Base-by-base conservation (phyloP, 2,888 invertebrate genomes). In the Argyra leucocephala region DNA sequence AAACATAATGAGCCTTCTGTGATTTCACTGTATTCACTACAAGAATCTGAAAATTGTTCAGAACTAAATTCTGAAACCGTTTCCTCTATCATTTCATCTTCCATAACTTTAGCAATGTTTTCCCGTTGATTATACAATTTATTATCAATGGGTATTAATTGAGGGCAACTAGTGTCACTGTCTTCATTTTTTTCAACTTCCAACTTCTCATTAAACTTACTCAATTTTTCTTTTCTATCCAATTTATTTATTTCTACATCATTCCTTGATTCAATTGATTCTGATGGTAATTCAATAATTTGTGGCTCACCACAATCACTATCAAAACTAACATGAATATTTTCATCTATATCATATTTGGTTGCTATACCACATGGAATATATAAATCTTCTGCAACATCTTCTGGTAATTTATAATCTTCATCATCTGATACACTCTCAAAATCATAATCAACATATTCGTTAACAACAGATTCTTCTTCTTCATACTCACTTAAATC, bases 231-330 rank as follows among this genome's bases (percentile, higher is more conserved):
- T n/a, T n/a, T n/a, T n/a, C n/a, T n/a, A n/a, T n/a, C n/a, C n/a
- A n/a, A n/a, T n/a, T n/a, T n/a, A n/a, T n/a, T n/a, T n/a, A n/a
- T n/a, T n/a, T n/a, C n/a, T n/a, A n/a, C 21, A 57, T 10, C 12
- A n/a, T 21, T 18, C 57, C 12, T 57, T 57, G 18, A 9, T 6
- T 58, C 58, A 7, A 3, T 22, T 58, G n/a, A 22, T 22, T 21
- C 9, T 58, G 4, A 3, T 6, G 64, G 67, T 9, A 75, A 62
- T 68, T 74, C 75, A 31, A 74, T 67, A 64, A 76, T 68, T 69
- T 75, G 75, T 2, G 71, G 59, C 0, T 69, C 67, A 26, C 71
- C 69, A 12, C 66, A 68, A 57, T 75, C 73, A 48, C 71, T 74
- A 26, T 72, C 69, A 61, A 74, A 74, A 5, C 63, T 18, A 1